Base-by-base conservation (phyloP, 2,113 vertebrate species). In the Balaeniceps rex region DNA sequence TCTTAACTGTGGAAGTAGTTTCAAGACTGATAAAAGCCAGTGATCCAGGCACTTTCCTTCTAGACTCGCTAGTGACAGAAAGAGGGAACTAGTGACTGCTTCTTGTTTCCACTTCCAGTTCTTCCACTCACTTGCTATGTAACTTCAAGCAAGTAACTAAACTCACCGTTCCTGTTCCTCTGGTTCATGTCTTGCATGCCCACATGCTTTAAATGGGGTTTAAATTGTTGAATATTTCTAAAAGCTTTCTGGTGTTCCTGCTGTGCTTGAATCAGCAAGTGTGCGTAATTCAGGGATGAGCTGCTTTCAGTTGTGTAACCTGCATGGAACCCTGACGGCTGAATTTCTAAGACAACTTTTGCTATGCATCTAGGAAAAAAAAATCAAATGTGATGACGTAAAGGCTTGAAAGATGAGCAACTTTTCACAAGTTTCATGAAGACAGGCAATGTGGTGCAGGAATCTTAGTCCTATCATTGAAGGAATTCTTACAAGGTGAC, bases 111-210 rank as follows among this genome's bases (percentile, higher is more conserved):
- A 38, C 49, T 90, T 95, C 34, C 38, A 72, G 81, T 75, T 76
- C 57, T 92, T 64, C 71, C 3, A 23, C 60, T 72, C 54, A 75
- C 33, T 79, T 12, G 4, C 76, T 77, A 3, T 52, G 24, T 85
- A 91, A 85, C 49, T 90, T 85, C 26, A 79, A 83, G 61, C 64
- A 78, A 84, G 40, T 77, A 87, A 69, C 54, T 94, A 18, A 89
- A 74, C 89, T 86, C n/a, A 65, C 71, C 83, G 38, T 91, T 91
- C 93, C 54, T 88, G 91, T 93, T 96, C 18, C 49, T 79, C 94
- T 87, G 28, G 74, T 70, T 91, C 25, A 52, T 63, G 47, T 52
- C 12, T 66, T 82, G 25, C 19, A 14, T 36, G 26, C 55, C n/a
- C 60, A 38, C 13, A 2, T 87, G 51, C 68, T 94, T 87, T 94